Evolutionary conservation across 2,888 invertebrate genomes (phyloP).

Genomic region (Calameuta idolon): DNA sequence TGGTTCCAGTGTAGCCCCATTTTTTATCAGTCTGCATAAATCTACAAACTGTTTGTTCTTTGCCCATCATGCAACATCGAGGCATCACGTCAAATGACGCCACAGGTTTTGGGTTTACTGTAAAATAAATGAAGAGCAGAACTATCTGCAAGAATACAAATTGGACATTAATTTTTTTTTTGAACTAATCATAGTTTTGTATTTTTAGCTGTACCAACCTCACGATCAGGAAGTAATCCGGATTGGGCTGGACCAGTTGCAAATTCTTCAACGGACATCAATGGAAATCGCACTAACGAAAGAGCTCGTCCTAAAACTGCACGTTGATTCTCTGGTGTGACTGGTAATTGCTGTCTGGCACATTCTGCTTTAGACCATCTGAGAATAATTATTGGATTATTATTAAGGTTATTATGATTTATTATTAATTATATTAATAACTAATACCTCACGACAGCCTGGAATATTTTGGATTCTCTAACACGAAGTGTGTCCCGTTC

Average conservation of each 20-base stretch:
- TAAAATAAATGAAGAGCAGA: constrained; percentile 78
- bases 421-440: neutral
- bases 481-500: constrained; percentile 84
- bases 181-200: neutral
- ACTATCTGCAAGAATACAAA: constrained; percentile 69
- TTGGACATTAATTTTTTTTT: neutral
- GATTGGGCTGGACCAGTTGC: constrained; percentile 82
- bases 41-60: constrained; percentile 79
- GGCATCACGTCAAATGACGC: constrained; percentile 79
- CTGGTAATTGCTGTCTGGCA: constrained; percentile 73
- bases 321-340: constrained; percentile 77
- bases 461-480: constrained; percentile 82
- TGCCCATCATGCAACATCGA: constrained; percentile 82
- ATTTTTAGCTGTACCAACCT: constrained; percentile 56
- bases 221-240: constrained; percentile 80
- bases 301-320: constrained; percentile 78
- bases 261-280: constrained; percentile 90
- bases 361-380: constrained; percentile 84
- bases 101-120: constrained; percentile 81
- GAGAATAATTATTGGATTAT: constrained; percentile 18
- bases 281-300: constrained; percentile 81
- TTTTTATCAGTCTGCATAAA: constrained; percentile 83
- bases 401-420: no score
- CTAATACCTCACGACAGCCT: constrained; percentile 74
- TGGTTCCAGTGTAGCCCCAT: constrained; percentile 88